Evolutionary conservation across 2,113 vertebrate species (phyloP), one percentile per base, ranked within the genome.

Genomic region (Atherinomorus stipes): DNA sequence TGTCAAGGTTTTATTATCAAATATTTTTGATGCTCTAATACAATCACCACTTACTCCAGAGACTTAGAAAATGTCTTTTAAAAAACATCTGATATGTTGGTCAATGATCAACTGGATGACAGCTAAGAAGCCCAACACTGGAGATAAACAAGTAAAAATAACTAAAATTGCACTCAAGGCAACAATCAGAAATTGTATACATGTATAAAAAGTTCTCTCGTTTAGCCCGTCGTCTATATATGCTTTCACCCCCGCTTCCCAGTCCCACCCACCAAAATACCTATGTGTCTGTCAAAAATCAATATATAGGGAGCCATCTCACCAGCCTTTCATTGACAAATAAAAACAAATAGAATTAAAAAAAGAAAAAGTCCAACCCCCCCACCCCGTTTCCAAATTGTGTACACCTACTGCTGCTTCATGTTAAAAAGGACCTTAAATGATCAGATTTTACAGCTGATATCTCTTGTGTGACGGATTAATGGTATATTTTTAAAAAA

Each of bases 51-150:
- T 70, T 60, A 45, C 76, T 80, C 65, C 67, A 76, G 49, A 80
- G 65, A 75, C 51, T 44, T 54, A 77, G 57, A 81, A 52, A 71
- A 66, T 4, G 58, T 84, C 73, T 86, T n/a, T 88, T 64, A 38
- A 40, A 61, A 86, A 88, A 86, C 37, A 59, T 56, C 76, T 82
- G 91, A 94, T 93, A 93, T 93, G 93, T 91, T 85, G 87, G 88
- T 90, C 88, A 62, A 77, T 71, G 78, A 78, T 81, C 81, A 77
- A 75, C 38, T 70, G 76, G 62, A 90, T 86, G 85, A 88, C 79
- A 90, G 86, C 85, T 84, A 71, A 73, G 76, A 78, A 91, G 89
- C 80, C 86, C 90, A 92, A 93, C 91, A 92, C 89, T 91, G 89
- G 89, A 85, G 91, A 93, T 76, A 89, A 88, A 91, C 74, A 73